Evolutionary conservation across 1,140 invertebrate genomes (phyloP), one percentile per base, ranked within the genome.

Genomic region (Magallana angulata): DNA sequence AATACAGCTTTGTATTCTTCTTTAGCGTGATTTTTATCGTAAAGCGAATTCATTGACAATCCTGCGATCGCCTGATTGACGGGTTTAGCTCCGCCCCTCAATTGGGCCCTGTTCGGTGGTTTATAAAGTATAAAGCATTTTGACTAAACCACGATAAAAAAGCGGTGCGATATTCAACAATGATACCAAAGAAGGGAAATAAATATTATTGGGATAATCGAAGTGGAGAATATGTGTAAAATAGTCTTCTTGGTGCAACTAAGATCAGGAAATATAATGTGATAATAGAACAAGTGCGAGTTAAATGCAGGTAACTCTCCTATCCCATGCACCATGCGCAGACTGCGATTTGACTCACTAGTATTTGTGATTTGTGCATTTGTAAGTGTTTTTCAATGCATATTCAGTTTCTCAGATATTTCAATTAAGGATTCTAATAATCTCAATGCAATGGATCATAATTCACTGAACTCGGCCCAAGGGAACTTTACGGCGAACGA

Each of bases 41-140:
- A 76, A 76, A 76, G 68, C 68, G 68, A 76, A 76, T 76, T 76
- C 68, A 76, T 76, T 76, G 68, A 76, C 68, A 76, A 76, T 76
- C 68, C 68, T 76, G 68, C 36, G 18, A 76, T 76, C 11, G 68
- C 18, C 0, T 36, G 68, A 76, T 76, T 76, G 68, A 36, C 68
- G 36, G 18, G 60, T 30, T 8, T 36, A 76, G 68, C 68, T 76
- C 68, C 68, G 68, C 68, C 68, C 68, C 68, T 24, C 11, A 76
- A 76, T 76, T 64, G 24, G 68, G 68, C 24, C 68, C 68, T 76
- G 24, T 76, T 76, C 68, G 68, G 68, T 76, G 68, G 68, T 24
- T 76, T 76, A 76, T 76, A 76, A 76, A 76, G 68, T 76, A 76
- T 76, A 76, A 48, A 76, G 68, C 68, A 76, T 76, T 62, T 62